phyloP scores from a whole-genome alignment of 2,113 vertebrate genomes.

The Oryzias melastigma region DNA sequence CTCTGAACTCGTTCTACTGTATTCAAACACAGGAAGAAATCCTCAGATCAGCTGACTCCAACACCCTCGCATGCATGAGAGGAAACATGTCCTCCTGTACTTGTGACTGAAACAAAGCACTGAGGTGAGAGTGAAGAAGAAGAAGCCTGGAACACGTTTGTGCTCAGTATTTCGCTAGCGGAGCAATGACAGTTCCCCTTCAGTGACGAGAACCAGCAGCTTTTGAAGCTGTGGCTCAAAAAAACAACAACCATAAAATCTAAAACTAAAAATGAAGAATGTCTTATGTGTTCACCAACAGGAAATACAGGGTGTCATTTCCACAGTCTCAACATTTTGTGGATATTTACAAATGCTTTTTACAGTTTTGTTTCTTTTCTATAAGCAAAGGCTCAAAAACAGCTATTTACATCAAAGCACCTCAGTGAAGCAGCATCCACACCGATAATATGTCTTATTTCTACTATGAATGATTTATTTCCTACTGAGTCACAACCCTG shows the following conservation, averaged over 20 bases:
- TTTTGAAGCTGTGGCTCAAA: constrained; percentile 11
- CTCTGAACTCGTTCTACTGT: constrained; percentile 14
- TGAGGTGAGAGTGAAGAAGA: constrained; percentile 6
- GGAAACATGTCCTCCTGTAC: constrained; percentile 1
- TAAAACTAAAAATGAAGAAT: constrained; percentile 51
- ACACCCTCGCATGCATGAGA: constrained; percentile 43
- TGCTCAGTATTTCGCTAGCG: constrained; percentile 16
- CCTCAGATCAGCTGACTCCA: constrained; percentile 16
- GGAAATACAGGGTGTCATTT: constrained; percentile 22
- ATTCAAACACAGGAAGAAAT: constrained; percentile 15
- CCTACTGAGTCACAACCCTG: constrained; percentile 31
- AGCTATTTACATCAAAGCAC: constrained; percentile 66
- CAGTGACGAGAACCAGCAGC: constrained; percentile 7
- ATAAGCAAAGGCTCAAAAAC: constrained; percentile 63
- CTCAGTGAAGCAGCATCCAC: constrained; percentile 49
- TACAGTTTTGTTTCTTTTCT: constrained; percentile 45
- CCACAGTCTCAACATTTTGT: constrained; percentile 20
- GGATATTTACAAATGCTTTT: constrained; percentile 31
- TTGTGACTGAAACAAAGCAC: constrained; percentile 13
- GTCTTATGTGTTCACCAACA: constrained; percentile 27
- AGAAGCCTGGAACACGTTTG: constrained; percentile 22
- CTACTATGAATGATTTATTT: constrained; percentile 4
- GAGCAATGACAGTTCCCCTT: constrained; percentile 16
- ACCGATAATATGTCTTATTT: constrained; percentile 29
- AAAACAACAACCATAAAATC: constrained; percentile 10